phyloP scores from a whole-genome alignment of 2,113 vertebrate species.

The Xyliphius kryptos region DNA sequence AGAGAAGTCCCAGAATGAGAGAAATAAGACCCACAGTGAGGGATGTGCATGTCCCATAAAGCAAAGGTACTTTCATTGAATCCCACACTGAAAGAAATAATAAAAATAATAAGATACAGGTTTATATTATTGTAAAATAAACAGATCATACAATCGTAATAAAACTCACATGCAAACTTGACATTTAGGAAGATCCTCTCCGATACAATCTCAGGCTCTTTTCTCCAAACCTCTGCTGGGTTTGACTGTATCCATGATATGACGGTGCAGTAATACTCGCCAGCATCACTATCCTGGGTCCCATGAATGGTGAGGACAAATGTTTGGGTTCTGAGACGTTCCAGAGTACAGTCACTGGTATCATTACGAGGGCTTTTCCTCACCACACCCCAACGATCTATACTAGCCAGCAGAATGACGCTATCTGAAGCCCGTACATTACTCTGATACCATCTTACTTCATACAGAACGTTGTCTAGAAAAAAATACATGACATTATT shows the following conservation, averaged over 20 bases:
- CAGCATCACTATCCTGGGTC: constrained; percentile 79
- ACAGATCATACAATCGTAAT: no score
- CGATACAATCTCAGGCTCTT: constrained; percentile 71
- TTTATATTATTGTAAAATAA: no score
- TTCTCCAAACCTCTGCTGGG: constrained; percentile 73
- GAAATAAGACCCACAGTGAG: constrained; percentile 79
- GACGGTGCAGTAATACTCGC: constrained; percentile 80
- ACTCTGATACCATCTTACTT: constrained; percentile 82
- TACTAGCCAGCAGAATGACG: constrained; percentile 56
- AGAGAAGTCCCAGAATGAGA: constrained; percentile 84
- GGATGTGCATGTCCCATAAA: constrained; percentile 79
- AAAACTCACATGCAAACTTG: constrained; percentile 79
- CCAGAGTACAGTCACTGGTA: constrained; percentile 79
- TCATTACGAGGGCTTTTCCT: constrained; percentile 65
- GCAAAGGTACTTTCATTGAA: constrained; percentile 83
- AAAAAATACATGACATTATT: no score
- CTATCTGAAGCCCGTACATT: constrained; percentile 61
- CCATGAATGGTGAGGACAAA: constrained; percentile 75
- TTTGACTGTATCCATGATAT: constrained; percentile 78
- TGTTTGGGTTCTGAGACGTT: constrained; percentile 66
- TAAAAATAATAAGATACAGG: background rate
- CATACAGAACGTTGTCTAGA: constrained; percentile 79
- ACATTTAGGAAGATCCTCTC: constrained; percentile 75
- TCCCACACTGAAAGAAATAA: constrained; percentile 74
- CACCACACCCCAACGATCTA: constrained; percentile 79